Evolutionary conservation across 2,113 vertebrate genomes (phyloP).

Genomic region (Chloropsis hardwickii): DNA sequence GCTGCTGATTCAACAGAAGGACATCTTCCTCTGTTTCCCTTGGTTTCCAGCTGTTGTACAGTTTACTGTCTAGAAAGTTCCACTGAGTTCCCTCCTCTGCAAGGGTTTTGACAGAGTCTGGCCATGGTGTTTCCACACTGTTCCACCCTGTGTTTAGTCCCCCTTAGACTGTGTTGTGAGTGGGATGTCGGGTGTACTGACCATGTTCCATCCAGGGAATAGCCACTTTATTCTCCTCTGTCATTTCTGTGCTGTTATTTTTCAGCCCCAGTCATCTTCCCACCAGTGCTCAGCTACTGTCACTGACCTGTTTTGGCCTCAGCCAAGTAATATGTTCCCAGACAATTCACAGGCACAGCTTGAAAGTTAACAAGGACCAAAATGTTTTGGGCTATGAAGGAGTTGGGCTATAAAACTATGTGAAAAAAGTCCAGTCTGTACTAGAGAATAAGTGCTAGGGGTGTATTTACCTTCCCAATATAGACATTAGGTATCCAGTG

Average conservation of each 20-base stretch:
- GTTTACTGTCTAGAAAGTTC: background rate
- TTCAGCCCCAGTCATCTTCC: background rate
- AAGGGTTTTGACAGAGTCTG: background rate
- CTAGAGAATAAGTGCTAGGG: background rate
- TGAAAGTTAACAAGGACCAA: background rate
- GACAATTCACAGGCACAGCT: background rate
- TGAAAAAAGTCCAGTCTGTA: background rate
- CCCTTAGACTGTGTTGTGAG: background rate
- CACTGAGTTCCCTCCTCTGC: background rate
- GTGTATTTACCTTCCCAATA: background rate
- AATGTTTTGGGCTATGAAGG: background rate
- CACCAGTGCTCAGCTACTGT: background rate
- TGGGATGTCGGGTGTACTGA: background rate
- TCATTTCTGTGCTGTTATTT: background rate
- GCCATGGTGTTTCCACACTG: background rate
- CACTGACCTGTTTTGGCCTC: background rate
- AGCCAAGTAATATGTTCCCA: background rate
- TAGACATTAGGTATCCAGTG: background rate
- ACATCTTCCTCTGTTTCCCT: background rate
- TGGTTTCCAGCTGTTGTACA: background rate
- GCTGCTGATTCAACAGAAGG: background rate
- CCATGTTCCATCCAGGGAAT: rapidly evolving
- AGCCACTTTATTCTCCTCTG: background rate
- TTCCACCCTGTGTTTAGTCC: background rate
- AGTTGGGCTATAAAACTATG: background rate